Conservation (phyloP, 2,888 invertebrate genomes). For the Caenorhabditis uteleia region DNA sequence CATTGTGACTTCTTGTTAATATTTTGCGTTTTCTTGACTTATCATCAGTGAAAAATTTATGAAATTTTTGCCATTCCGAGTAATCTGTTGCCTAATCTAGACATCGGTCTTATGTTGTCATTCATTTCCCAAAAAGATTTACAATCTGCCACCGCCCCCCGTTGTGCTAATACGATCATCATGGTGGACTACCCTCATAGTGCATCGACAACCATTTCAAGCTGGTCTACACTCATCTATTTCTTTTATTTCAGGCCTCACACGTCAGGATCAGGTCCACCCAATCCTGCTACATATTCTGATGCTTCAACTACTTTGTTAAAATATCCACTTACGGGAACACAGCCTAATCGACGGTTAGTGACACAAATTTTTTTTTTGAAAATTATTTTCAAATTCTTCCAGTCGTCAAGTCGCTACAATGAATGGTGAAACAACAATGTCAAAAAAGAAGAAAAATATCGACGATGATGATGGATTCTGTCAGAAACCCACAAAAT, state of each 20-base stretch:
- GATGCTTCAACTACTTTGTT: slow-evolving; percentile 38
- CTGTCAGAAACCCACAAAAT: slow-evolving; percentile 6
- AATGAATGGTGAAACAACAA: slow-evolving; percentile 24
- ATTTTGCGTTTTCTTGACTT: too few relatives aligned
- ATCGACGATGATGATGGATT: slow-evolving; percentile 19
- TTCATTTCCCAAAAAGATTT: too few relatives aligned
- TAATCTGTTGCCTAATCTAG: too few relatives aligned
- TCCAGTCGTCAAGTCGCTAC: slow-evolving; percentile 30
- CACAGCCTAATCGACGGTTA: slow-evolving; percentile 31
- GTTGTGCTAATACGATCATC: too few relatives aligned
- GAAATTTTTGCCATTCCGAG: too few relatives aligned
- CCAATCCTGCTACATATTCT: slow-evolving; percentile 13
- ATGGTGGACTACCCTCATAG: too few relatives aligned
- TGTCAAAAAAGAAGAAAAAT: slow-evolving; percentile 32
- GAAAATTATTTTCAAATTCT: neutral
- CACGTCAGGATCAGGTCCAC: slow-evolving; percentile 8
- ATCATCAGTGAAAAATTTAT: too few relatives aligned
- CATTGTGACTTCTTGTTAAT: too few relatives aligned
- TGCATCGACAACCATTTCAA: too few relatives aligned
- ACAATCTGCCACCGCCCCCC: too few relatives aligned
- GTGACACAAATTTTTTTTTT: slow-evolving; percentile 2
- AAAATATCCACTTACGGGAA: slow-evolving; percentile 30
- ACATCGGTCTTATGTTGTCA: too few relatives aligned
- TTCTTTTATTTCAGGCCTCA: slow-evolving; percentile 22
- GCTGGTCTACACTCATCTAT: too few relatives aligned